Base-by-base conservation (phyloP, 1,140 invertebrate genomes). In the Brachionus sp. region DNA sequence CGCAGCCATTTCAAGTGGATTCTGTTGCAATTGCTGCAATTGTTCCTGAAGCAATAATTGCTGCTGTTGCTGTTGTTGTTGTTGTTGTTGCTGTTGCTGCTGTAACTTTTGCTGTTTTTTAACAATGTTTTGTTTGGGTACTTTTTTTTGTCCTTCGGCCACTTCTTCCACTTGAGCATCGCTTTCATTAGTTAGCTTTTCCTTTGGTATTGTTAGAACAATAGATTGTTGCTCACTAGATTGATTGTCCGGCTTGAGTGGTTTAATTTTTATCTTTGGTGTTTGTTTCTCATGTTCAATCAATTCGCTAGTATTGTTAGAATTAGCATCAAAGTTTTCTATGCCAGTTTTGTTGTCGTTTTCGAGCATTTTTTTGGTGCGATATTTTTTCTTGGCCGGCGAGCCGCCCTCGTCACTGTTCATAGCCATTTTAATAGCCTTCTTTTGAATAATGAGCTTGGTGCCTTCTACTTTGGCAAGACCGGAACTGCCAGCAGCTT, bases 121-220 rank as follows among this genome's bases (percentile, higher is more conserved):
- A 1, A 23, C 12, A 35, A n/a, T 12, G n/a, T 62, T 29, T 57
- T 35, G 2, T 53, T 50, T 77, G 5, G 3, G 23, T 6, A 6
- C 13, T 73, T 42, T 94, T 42, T 73, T 73, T 73, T 73, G 68
- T 1, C 0, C 13, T 7, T 23, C 25, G 1, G 7, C 4, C 62
- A 29, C 4, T 9, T 66, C 19, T 42, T 46, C 19, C 33, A 44
- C 10, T 39, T 75, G 70, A 25, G 29, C 12, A 5, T 75, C 25
- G 10, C 16, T 29, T 16, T 46, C 19, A n/a, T 12, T 16, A n/a
- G 10, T n/a, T 2, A 77, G 33, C 16, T 73, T 83, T 25, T 57
- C 83, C 12, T 44, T 46, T 25, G 53, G 46, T 77, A 70, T 70
- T 2, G 83, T 70, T 33, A 84, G 68, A 3, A 68, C 57, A 44